Conservation (phyloP, 2,888 invertebrate genomes). For the Nomada goodeniana region DNA sequence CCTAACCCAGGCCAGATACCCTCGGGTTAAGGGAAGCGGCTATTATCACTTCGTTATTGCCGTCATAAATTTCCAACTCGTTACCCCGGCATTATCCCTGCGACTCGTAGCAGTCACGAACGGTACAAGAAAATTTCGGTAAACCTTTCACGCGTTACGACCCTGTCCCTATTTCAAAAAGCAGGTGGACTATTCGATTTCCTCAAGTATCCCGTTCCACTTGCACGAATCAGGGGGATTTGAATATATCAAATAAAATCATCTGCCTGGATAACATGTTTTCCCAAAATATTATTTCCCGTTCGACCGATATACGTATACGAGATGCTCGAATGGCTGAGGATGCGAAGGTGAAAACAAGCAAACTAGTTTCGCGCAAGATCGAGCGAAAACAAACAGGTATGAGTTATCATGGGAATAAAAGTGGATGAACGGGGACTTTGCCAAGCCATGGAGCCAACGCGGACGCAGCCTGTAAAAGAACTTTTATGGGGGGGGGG, state of each 20-base stretch:
- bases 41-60: slow-evolving; percentile 83
- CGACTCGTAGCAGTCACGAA: slow-evolving; percentile 52
- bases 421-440: slow-evolving; percentile 65
- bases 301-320: neutral
- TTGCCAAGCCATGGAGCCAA: slow-evolving; percentile 60
- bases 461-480: slow-evolving; percentile 59
- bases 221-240: neutral
- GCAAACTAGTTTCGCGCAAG: slow-evolving; percentile 25
- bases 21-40: slow-evolving; percentile 77
- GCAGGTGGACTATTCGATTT: slow-evolving; percentile 31
- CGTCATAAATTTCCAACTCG: slow-evolving; percentile 79
- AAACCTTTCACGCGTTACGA: slow-evolving; percentile 22
- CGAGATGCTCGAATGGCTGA: neutral
- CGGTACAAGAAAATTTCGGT: slow-evolving; percentile 21
- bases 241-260: neutral
- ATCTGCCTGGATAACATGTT: neutral
- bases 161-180: slow-evolving; percentile 12
- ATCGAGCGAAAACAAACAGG: slow-evolving; percentile 22
- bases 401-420: slow-evolving; percentile 58
- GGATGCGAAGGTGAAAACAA: slow-evolving; percentile 19
- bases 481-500: slow-evolving; percentile 75
- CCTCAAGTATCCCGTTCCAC: neutral
- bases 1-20: slow-evolving; percentile 69
- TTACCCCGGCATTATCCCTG: slow-evolving; percentile 70
- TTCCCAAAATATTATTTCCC: neutral